Conservation (phyloP, 2,888 invertebrate species). For the Lymantria monacha region DNA sequence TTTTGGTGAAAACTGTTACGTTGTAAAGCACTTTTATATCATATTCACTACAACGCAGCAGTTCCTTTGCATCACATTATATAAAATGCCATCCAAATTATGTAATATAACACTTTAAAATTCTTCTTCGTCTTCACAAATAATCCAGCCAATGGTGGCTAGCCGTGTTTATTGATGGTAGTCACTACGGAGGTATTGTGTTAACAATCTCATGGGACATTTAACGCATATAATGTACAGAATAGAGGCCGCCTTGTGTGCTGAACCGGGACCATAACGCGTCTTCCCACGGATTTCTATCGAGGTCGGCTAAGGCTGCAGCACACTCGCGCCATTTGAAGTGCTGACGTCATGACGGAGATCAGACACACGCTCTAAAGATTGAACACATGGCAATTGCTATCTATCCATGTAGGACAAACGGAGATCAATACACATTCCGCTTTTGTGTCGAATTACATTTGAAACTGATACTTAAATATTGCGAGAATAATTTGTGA, state of each 20-base stretch:
- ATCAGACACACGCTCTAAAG: constrained; percentile 2
- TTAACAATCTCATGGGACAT: constrained; percentile 35
- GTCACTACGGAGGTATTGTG: constrained; percentile 35
- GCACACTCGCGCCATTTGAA: constrained; percentile 28
- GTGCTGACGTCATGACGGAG: constrained; percentile 9
- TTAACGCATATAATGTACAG: constrained; percentile 29
- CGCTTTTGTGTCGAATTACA: no score
- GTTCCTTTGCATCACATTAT: no score
- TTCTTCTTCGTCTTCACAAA: no score
- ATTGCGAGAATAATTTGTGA: no score
- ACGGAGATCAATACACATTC: neutral
- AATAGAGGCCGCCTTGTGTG: constrained; percentile 36
- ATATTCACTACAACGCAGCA: no score
- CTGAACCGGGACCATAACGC: constrained; percentile 35
- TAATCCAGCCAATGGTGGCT: no score
- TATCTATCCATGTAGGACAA: constrained; percentile 2
- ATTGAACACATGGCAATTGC: constrained; percentile 7
- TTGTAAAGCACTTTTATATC: no score
- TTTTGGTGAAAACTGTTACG: no score
- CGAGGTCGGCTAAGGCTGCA: constrained; percentile 46
- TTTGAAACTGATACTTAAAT: no score
- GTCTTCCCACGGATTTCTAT: constrained; percentile 64
- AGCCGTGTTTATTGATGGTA: constrained; percentile 15
- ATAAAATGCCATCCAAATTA: no score
- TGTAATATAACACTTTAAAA: no score